These are phyloP conservation scores for Graptemys geographica DNA, from an alignment of 2,797 vertebrate species.

Conservation along the genomic window DNA sequence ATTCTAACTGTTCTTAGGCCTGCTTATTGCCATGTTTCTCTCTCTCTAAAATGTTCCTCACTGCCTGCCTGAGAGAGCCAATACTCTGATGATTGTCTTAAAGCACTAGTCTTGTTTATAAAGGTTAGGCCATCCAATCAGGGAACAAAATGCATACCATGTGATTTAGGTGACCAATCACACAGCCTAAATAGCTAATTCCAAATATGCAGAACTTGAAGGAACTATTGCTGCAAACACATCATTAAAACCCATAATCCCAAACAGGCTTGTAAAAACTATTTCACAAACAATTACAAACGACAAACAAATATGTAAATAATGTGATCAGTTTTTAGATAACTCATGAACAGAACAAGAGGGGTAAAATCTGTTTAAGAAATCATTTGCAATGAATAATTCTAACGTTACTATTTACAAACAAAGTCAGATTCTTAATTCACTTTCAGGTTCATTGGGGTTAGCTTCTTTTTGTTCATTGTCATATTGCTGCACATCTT, in stretches of 20 bases:
- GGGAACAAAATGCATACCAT: background rate
- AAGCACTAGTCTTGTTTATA: background rate
- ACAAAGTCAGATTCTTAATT: background rate
- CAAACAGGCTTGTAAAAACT: background rate
- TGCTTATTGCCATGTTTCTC: background rate
- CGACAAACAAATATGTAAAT: background rate
- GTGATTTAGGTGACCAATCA: background rate
- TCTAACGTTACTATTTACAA: background rate
- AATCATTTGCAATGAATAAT: background rate
- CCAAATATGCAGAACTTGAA: background rate
- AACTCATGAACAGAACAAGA: background rate
- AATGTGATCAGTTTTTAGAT: background rate
- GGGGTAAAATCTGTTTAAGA: background rate
- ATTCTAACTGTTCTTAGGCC: background rate
- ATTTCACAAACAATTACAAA: background rate
- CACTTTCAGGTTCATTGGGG: background rate
- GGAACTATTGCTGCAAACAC: background rate
- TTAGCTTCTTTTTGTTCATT: background rate
- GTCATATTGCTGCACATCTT: background rate
- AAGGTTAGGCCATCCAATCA: background rate
- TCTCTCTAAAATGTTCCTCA: background rate
- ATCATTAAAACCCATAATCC: background rate
- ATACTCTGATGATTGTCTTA: background rate
- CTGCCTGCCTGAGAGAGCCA: background rate
- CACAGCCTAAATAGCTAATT: background rate